Evolutionary conservation across 2,113 vertebrate genomes (phyloP), one percentile per base, ranked within the genome.

Genomic region (Limanda limanda): DNA sequence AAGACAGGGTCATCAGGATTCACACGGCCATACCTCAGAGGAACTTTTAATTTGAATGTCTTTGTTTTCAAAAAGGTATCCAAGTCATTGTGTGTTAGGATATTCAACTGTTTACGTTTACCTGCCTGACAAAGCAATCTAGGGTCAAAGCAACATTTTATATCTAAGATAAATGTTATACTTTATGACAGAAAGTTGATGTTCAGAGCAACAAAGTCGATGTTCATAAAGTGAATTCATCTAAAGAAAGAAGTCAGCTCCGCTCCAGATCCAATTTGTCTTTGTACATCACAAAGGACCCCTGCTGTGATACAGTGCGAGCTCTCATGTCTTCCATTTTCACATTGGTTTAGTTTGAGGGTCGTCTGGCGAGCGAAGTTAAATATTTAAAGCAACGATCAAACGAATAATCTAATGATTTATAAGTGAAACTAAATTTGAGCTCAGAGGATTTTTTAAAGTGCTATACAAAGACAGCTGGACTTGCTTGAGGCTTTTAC

Each of bases 321-420:
- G 14, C 63, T 62, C 42, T 68, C n/a, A 25, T 25, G 21, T 63
- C 23, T 60, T 55, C 72, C 47, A 13, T 83, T 77, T 76, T 12
- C 72, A 79, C 58, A 64, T 17, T 60, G 48, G 42, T 82, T 58
- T 68, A 66, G 63, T 61, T 64, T 37, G n/a, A 66, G 74, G 40
- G 23, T 15, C 73, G 59, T 64, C 71, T 68, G 63, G 27, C 4
- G 56, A 83, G 74, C 10, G 51, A 48, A 68, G 56, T 61, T 40
- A 74, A 78, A 81, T 73, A 73, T 76, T 52, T 76, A 54, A 71
- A 72, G 51, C 27, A 61, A 82, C 24, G 51, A 57, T 55, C 48
- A 68, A 72, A 20, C 55, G 51, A 57, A 75, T 79, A 79, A 71
- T 72, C 2, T 77, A 82, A 74, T 78, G 3, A 71, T 48, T 56